A percentile compares a stretch with the other conserved stretches of the same genome.
phyloP scores from a whole-genome alignment of 2,797 vertebrate species.

The Muscicapa striata region DNA sequence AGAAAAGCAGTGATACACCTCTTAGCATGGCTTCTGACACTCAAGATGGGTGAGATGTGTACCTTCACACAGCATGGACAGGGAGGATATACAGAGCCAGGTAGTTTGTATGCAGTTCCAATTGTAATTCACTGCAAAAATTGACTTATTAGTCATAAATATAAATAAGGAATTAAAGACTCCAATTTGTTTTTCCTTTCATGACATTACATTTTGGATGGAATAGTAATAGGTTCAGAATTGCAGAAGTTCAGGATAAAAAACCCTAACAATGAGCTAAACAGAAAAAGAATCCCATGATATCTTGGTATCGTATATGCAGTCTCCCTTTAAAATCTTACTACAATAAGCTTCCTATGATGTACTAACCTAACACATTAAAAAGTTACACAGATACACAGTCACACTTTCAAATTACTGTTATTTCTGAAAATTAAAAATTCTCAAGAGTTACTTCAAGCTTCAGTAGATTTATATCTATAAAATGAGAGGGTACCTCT shows the following conservation, averaged over 20 bases:
- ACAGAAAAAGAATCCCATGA: not conserved
- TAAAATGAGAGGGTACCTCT: not conserved
- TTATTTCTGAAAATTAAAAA: not conserved
- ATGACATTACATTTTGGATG: not conserved
- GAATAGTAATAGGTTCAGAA: not conserved
- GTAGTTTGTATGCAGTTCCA: not conserved
- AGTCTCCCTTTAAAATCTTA: not conserved
- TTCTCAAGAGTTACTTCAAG: not conserved
- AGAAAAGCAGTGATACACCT: slow-evolving; percentile 7
- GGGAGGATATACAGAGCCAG: not conserved
- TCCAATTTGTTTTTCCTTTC: not conserved
- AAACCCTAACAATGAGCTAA: not conserved
- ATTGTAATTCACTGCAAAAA: not conserved
- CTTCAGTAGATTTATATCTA: not conserved
- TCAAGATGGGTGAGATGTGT: not conserved
- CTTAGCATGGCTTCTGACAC: not conserved
- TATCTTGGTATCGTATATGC: not conserved
- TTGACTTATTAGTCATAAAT: not conserved
- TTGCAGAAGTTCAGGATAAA: not conserved
- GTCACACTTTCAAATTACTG: not conserved
- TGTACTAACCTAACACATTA: not conserved
- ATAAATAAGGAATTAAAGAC: slow-evolving; percentile 21
- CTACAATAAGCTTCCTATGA: not conserved
- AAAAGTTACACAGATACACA: not conserved
- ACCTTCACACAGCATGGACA: not conserved